Conservation (phyloP, 2,113 vertebrate species). For the Antechinus flavipes region DNA sequence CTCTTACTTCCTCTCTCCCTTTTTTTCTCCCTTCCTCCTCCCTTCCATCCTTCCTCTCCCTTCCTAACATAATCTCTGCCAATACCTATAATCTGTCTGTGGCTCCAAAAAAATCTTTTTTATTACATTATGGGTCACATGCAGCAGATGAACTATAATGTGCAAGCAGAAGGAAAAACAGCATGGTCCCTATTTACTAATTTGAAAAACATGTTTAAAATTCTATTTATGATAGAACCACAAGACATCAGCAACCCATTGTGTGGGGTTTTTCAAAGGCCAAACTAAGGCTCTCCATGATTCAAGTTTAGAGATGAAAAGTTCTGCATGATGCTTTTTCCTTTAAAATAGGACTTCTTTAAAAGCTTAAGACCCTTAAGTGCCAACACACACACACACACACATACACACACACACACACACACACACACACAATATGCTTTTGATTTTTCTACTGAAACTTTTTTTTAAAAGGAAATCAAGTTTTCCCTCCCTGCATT, state of each 20-base stretch:
- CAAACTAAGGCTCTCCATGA: conserved; percentile 36
- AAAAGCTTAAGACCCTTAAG: conserved; percentile 47
- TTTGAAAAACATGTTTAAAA: conserved; percentile 53
- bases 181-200: conserved; percentile 38
- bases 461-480: not conserved
- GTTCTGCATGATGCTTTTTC: conserved; percentile 13
- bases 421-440: not conserved
- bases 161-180: conserved; percentile 44
- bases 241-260: conserved; percentile 45
- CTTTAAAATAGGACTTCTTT: conserved; percentile 27
- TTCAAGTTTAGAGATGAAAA: conserved; percentile 47
- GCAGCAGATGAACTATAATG: conserved; percentile 14
- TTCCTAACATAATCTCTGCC: not conserved
- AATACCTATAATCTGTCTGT: not conserved
- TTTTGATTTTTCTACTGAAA: conserved; percentile 44
- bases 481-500: conserved; percentile 23
- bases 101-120: conserved; percentile 16
- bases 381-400: not conserved
- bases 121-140: conserved; percentile 19
- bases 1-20: too few species aligned
- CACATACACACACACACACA: too few species aligned
- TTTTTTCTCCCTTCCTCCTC: too few species aligned
- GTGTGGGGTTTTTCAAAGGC: conserved; percentile 25
- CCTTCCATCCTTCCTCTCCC: not conserved
- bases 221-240: conserved; percentile 48